These are phyloP conservation scores for Hippocampus mohnikei DNA, from an alignment of 2,113 vertebrate genomes.

Conservation along the genomic window DNA sequence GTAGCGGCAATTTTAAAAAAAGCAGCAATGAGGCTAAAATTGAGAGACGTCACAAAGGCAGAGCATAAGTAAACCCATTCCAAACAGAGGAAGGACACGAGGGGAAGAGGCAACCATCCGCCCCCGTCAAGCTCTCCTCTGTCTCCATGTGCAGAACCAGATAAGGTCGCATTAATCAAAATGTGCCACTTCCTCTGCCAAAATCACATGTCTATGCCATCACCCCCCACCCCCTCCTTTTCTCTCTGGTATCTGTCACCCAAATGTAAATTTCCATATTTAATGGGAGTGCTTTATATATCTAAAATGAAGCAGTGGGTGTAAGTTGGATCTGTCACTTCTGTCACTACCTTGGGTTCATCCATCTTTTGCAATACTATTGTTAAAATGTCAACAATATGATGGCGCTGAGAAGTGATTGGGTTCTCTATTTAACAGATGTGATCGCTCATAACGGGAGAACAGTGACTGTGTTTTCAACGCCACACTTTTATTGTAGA, in stretches of 20 bases:
- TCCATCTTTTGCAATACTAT: slow-evolving; percentile 31
- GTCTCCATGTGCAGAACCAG: slow-evolving; percentile 81
- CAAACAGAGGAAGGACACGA: slow-evolving; percentile 32
- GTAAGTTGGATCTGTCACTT: slow-evolving; percentile 48
- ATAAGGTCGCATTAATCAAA: slow-evolving; percentile 90
- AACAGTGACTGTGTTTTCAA: neutral
- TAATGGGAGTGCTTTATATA: slow-evolving; percentile 93
- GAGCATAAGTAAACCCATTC: slow-evolving; percentile 31
- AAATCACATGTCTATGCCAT: slow-evolving; percentile 62
- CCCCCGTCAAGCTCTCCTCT: slow-evolving; percentile 67
- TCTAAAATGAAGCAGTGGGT: slow-evolving; percentile 70
- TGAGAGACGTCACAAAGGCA: slow-evolving; percentile 21
- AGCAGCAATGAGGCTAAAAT: slow-evolving; percentile 19
- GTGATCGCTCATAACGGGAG: neutral
- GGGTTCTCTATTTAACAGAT: slow-evolving; percentile 3
- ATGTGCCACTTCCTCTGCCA: slow-evolving; percentile 73
- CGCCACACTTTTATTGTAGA: neutral
- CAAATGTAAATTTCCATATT: slow-evolving; percentile 90
- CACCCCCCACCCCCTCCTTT: slow-evolving; percentile 52
- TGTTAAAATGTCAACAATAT: slow-evolving; percentile 33
- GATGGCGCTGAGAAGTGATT: slow-evolving; percentile 19
- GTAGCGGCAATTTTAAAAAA: neutral
- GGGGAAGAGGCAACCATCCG: slow-evolving; percentile 62
- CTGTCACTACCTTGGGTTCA: slow-evolving; percentile 51
- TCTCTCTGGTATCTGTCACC: slow-evolving; percentile 80